Conservation (phyloP, 2,888 invertebrate genomes). For the Xanthostigma xanthostigma region DNA sequence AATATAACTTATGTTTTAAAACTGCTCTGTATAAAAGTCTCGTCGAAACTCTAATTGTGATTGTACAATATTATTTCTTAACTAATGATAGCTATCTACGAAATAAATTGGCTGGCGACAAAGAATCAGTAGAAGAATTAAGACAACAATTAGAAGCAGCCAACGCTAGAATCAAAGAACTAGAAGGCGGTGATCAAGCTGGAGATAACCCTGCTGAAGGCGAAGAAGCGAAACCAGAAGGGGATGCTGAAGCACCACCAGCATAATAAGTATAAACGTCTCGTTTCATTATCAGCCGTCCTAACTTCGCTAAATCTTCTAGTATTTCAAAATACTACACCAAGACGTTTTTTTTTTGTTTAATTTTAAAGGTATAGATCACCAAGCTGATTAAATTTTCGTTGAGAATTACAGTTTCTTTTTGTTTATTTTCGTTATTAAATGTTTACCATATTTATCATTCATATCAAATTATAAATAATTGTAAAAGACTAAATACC, state of each 20-base stretch:
- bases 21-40: background rate
- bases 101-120: slow-evolving; percentile 31
- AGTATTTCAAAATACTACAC: too few relatives aligned
- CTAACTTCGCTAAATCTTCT: too few relatives aligned
- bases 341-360: too few relatives aligned
- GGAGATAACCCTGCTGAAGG: slow-evolving; percentile 8
- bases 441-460: too few relatives aligned
- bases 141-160: slow-evolving; percentile 38
- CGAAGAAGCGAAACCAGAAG: background rate
- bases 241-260: background rate
- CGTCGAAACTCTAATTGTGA: background rate
- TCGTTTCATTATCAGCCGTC: background rate
- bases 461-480: too few relatives aligned
- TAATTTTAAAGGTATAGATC: too few relatives aligned
- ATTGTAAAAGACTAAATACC: too few relatives aligned
- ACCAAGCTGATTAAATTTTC: too few relatives aligned
- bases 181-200: slow-evolving; percentile 39
- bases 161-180: slow-evolving; percentile 39
- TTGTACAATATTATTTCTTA: slow-evolving; percentile 1
- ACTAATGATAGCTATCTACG: slow-evolving; percentile 30
- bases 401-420: too few relatives aligned
- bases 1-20: background rate
- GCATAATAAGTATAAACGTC: slow-evolving; percentile 3
- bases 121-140: slow-evolving; percentile 23
- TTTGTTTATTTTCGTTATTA: too few relatives aligned